Conservation (phyloP, 2,113 vertebrate species). For the Phyllostomus discolor region DNA sequence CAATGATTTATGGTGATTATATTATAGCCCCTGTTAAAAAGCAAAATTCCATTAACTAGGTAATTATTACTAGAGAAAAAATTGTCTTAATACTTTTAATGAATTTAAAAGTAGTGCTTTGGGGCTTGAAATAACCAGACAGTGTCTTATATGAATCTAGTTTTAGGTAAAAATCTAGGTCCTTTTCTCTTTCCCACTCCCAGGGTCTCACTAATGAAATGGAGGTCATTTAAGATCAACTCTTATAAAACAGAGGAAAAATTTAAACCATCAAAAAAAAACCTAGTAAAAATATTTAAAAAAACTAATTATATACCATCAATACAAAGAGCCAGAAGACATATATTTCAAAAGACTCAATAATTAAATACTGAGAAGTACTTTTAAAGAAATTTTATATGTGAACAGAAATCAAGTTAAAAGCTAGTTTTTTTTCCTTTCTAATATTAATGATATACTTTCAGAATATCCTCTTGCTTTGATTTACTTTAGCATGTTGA, state of each 20-base stretch:
- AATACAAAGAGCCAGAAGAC: neutral
- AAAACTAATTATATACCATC: neutral
- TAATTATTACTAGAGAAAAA: constrained; percentile 3
- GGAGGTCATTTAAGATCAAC: neutral
- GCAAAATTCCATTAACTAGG: constrained; percentile 10
- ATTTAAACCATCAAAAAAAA: neutral
- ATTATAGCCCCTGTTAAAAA: constrained; percentile 15
- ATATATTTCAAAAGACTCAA: neutral
- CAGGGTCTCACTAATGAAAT: neutral
- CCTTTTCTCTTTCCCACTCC: neutral
- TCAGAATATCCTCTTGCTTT: neutral
- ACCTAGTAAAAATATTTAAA: neutral
- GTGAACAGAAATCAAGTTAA: neutral
- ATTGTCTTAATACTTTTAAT: neutral
- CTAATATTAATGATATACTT: neutral
- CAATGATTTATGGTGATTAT: neutral
- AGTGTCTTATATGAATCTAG: neutral
- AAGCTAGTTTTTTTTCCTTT: neutral
- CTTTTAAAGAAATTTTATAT: neutral
- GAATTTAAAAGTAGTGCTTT: neutral
- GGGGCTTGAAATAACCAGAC: neutral
- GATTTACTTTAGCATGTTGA: neutral
- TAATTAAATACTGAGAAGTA: neutral
- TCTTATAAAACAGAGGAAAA: neutral
- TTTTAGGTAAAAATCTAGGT: neutral